These are phyloP conservation scores for Corapipo altera DNA, from an alignment of 2,113 vertebrate genomes.

Conservation along the genomic window DNA sequence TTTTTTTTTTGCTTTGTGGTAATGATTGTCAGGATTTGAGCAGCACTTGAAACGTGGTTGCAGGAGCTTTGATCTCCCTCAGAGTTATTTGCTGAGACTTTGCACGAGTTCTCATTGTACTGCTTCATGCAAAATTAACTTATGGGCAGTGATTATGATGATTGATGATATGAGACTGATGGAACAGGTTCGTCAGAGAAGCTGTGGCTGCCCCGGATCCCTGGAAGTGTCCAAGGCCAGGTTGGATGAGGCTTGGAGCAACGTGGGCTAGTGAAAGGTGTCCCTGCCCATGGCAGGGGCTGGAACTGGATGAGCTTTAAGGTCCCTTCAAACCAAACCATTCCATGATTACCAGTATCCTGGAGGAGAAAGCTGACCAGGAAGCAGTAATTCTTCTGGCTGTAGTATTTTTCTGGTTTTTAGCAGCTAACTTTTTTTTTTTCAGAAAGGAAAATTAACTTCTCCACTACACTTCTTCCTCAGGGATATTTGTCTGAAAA, in stretches of 20 bases:
- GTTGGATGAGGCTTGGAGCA: not conserved
- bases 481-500: not conserved
- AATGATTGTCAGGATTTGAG: not conserved
- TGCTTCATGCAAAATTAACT: not conserved
- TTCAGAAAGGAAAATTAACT: not conserved
- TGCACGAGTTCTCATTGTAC: not conserved
- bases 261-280: fast-evolving
- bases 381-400: not conserved
- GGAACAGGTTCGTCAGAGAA: not conserved
- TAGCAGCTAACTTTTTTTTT: not conserved
- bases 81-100: not conserved
- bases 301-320: not conserved
- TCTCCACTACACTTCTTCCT: not conserved
- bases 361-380: not conserved
- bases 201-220: not conserved
- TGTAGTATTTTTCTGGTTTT: not conserved
- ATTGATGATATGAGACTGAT: not conserved
- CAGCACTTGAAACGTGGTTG: not conserved
- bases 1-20: not conserved
- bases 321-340: not conserved
- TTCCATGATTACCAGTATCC: not conserved
- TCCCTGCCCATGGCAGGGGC: not conserved
- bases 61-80: not conserved
- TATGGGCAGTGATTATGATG: not conserved
- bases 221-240: not conserved